phyloP scores from a whole-genome alignment of 2,888 invertebrate species.

The Podotricha telesiphe region DNA sequence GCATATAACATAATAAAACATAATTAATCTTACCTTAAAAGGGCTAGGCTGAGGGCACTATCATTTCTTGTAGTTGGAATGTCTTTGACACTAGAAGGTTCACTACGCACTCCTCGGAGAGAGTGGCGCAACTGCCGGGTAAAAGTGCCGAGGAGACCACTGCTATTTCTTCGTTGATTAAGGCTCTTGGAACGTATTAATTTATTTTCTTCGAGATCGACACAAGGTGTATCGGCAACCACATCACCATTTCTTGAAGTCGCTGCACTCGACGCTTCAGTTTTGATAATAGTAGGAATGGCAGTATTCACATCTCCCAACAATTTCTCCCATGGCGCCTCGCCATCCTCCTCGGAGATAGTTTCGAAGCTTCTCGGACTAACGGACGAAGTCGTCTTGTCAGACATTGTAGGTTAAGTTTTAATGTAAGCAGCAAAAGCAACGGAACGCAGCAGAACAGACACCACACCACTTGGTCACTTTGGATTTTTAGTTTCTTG shows the following conservation, averaged over 20 bases:
- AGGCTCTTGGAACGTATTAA: constrained; percentile 78
- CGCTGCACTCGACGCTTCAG: constrained; percentile 73
- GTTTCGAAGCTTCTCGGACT: constrained; percentile 81
- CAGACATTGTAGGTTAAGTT: constrained; percentile 66
- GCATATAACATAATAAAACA: constrained; percentile 27
- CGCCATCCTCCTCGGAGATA: constrained; percentile 78
- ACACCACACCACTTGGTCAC: constrained; percentile 82
- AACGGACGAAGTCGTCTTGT: constrained; percentile 78
- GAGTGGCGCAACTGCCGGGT: constrained; percentile 80
- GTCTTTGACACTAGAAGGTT: constrained; percentile 79
- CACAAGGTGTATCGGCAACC: constrained; percentile 59
- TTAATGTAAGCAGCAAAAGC: constrained; percentile 47
- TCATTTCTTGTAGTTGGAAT: constrained; percentile 78
- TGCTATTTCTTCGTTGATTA: constrained; percentile 77
- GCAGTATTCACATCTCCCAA: constrained; percentile 73
- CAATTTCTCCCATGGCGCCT: constrained; percentile 79
- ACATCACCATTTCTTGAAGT: constrained; percentile 65
- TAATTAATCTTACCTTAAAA: constrained; percentile 70
- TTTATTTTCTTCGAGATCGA: constrained; percentile 70
- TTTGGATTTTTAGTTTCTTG: constrained; percentile 84
- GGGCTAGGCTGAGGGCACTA: constrained; percentile 74
- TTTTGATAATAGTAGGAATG: constrained; percentile 78
- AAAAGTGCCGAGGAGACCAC: constrained; percentile 81
- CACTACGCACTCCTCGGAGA: constrained; percentile 77
- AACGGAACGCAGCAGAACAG: constrained; percentile 78